These are phyloP conservation scores for Ictalurus furcatus DNA, from an alignment of 2,113 vertebrate species.

Conservation along the genomic window DNA sequence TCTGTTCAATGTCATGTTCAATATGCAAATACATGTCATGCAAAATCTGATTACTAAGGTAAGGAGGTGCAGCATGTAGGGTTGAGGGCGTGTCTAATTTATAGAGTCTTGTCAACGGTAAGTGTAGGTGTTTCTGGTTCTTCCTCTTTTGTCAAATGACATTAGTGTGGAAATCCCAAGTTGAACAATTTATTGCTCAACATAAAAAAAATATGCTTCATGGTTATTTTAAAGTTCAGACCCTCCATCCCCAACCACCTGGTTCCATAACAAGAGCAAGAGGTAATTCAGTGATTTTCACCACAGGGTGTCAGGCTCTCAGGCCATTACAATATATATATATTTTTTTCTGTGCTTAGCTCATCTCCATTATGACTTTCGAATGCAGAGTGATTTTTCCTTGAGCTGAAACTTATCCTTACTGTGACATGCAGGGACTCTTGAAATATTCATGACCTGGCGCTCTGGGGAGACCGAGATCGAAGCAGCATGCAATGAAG, in stretches of 20 bases:
- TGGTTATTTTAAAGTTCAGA: not conserved
- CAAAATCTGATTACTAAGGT: not conserved
- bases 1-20: not conserved
- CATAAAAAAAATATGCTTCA: not conserved
- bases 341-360: slow-evolving; percentile 1
- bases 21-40: not conserved
- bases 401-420: slow-evolving; percentile 18
- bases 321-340: slow-evolving; percentile 11
- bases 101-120: not conserved
- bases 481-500: slow-evolving; percentile 20
- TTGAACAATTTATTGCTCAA: not conserved
- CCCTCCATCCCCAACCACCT: not conserved
- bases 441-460: slow-evolving; percentile 37
- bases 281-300: not conserved
- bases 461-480: slow-evolving; percentile 31
- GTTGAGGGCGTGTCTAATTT: not conserved
- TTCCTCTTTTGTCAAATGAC: not conserved
- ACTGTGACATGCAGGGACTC: slow-evolving; percentile 13
- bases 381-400: slow-evolving; percentile 22
- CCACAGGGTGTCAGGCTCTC: not conserved
- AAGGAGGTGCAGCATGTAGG: not conserved
- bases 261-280: no score
- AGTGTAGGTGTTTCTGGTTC: not conserved
- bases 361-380: slow-evolving; percentile 15
- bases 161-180: not conserved